Conservation (phyloP, 2,797 vertebrate genomes). For the Thunnus albacares region DNA sequence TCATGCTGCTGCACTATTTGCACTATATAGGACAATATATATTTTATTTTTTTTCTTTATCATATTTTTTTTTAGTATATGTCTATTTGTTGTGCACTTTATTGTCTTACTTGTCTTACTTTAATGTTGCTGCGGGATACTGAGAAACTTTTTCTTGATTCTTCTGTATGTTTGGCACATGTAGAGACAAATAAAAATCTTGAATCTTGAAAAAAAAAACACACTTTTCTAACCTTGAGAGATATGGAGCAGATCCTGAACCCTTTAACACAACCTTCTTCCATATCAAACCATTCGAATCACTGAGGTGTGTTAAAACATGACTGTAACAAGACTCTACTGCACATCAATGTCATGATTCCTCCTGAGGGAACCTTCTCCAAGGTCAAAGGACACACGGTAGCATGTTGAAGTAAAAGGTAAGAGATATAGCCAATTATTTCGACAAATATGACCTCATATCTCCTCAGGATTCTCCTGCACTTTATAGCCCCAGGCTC, state of each 20-base stretch:
- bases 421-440: conserved; percentile 10
- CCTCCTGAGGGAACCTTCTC: background rate
- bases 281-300: background rate
- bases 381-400: background rate
- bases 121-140: no score
- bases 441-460: conserved; percentile 6
- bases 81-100: no score
- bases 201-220: background rate
- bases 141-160: no score
- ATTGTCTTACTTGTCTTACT: no score
- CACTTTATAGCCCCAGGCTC: conserved; percentile 9
- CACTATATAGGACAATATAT: no score
- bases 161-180: no score
- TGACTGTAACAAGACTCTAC: background rate
- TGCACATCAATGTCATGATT: background rate
- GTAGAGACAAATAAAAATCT: no score
- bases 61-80: no score
- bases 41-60: no score
- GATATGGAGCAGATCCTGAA: background rate
- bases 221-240: background rate
- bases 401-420: background rate
- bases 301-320: background rate
- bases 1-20: no score
- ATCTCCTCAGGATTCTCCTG: background rate
- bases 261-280: background rate